Percentiles rank a stretch among this genome's conserved stretches.
Conservation (phyloP, 2,113 vertebrate species). For the Mystacornis crossleyi region DNA sequence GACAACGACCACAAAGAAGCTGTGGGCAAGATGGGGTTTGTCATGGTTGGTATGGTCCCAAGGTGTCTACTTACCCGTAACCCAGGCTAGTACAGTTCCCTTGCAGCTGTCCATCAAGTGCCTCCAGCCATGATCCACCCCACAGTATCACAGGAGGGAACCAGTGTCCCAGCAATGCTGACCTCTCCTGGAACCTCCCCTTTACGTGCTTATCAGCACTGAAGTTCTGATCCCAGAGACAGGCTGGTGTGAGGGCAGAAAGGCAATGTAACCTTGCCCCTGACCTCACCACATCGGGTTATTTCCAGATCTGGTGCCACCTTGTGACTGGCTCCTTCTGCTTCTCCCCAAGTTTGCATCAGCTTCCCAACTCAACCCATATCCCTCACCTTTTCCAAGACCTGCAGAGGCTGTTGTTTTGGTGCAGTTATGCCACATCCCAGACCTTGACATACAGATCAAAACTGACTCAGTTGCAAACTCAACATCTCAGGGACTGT, state of each 20-base stretch:
- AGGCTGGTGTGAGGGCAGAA: neutral
- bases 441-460: neutral
- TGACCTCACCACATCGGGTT: neutral
- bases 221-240: neutral
- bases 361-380: neutral
- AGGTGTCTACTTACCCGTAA: neutral
- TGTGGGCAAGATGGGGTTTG: constrained; percentile 98
- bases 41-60: constrained; percentile 82
- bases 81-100: neutral
- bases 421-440: neutral
- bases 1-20: constrained; percentile 98
- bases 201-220: neutral
- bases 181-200: neutral
- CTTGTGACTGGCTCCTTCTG: neutral
- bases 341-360: neutral
- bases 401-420: neutral
- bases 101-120: neutral
- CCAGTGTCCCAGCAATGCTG: neutral
- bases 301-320: neutral
- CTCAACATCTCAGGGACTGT: neutral
- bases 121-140: neutral
- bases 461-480: neutral
- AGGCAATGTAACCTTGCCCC: neutral
- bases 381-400: neutral
- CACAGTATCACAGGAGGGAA: neutral